Base-by-base conservation (phyloP, 2,888 invertebrate species). In the Hydropsyche betteni region DNA sequence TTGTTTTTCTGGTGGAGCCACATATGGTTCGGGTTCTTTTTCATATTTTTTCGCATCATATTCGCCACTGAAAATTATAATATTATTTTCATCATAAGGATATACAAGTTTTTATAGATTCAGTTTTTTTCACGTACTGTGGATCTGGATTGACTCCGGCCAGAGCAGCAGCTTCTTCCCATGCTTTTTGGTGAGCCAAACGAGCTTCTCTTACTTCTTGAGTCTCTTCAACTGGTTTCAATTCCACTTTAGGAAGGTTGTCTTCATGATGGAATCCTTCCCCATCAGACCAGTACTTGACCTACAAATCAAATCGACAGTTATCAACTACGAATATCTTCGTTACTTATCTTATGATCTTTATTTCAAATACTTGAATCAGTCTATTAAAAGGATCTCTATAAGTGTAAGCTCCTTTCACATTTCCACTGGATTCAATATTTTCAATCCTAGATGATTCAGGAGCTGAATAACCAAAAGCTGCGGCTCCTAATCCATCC, bases 251-350 rank as follows among this genome's bases (percentile, higher is more conserved):
- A 12, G 92, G 91, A 2, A 91, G 85, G 82, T 93, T 93, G 81
- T 93, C 93, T 76, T 91, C 90, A 79, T 93, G 93, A 84, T 93
- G 93, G 87, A 93, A 93, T n/a, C 93, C 94, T 79, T 89, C 87
- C 79, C 90, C 89, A 82, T 93, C 92, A 76, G 93, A 92, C 89
- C 91, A 93, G 83, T 93, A 93, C 78, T 90, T 88, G 2, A 91
- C 91, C 90, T 91, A 78, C 36, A 80, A 24, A 55, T 44, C 44
- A 44, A 79, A 74, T 52, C 51, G 75, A 69, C 7, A 14, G 4
- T 24, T 61, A 33, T 61, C 24, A 24, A 24, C 14, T 33, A 24
- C 3, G 44, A 61, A 53, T 34, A 73, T 38, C 33, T 44, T 36
- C n/a, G 10, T 61, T 10, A 36, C 10, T 34, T n/a, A 4, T 12